Conservation (phyloP, 1,140 invertebrate genomes). For the Scaptodrosophila lebanonensis region DNA sequence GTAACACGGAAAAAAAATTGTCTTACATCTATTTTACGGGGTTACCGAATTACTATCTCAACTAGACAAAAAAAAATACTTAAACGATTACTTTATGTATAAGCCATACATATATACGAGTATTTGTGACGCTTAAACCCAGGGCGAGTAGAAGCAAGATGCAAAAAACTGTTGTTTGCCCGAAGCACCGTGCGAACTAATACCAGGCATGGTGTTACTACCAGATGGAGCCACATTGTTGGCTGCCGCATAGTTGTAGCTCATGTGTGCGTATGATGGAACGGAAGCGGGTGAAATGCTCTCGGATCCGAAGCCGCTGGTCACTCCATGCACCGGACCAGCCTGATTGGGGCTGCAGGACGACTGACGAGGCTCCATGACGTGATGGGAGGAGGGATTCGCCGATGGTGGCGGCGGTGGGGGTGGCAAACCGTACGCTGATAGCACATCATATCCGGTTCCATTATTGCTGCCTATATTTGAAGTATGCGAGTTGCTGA, state of each 20-base stretch:
- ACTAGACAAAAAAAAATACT: slow-evolving; percentile 4
- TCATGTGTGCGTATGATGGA: slow-evolving; percentile 55
- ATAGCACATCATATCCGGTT: slow-evolving; percentile 47
- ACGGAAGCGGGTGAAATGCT: slow-evolving; percentile 34
- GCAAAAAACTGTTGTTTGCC: slow-evolving; percentile 73
- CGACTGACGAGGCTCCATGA: slow-evolving; percentile 30
- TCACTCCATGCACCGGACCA: slow-evolving; percentile 13
- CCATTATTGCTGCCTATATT: slow-evolving; percentile 15
- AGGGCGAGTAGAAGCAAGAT: slow-evolving; percentile 72
- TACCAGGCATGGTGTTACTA: not conserved
- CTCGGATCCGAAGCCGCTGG: slow-evolving; percentile 30
- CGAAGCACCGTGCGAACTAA: slow-evolving; percentile 32
- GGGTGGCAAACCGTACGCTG: slow-evolving; percentile 47
- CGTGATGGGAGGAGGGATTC: slow-evolving; percentile 17
- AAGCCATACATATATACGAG: not conserved
- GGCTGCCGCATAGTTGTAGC: slow-evolving; percentile 57
- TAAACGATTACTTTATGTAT: slow-evolving; percentile 4
- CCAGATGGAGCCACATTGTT: slow-evolving; percentile 26
- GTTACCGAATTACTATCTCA: too few relatives aligned
- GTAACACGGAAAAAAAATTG: too few relatives aligned
- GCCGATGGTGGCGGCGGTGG: slow-evolving; percentile 19
- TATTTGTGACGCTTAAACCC: slow-evolving; percentile 43
- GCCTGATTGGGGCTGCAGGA: slow-evolving; percentile 37
- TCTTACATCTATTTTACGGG: too few relatives aligned
- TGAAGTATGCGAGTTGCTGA: slow-evolving; percentile 8